These are phyloP conservation scores for Nysson spinosus DNA, from an alignment of 2,888 invertebrate species.

Conservation along the genomic window DNA sequence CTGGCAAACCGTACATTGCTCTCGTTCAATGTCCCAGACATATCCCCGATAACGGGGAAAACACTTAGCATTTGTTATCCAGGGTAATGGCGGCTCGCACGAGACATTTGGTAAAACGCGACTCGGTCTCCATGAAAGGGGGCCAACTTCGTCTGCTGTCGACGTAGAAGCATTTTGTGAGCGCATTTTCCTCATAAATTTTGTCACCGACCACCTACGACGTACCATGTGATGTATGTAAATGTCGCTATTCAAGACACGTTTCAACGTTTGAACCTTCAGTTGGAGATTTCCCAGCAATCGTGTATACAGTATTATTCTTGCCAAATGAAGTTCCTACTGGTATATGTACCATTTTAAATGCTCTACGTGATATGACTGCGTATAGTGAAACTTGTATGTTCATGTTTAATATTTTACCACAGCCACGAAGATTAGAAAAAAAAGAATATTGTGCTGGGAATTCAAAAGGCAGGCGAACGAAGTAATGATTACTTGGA, in stretches of 20 bases:
- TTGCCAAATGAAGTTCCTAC: too few relatives aligned
- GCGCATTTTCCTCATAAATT: slow-evolving; percentile 36
- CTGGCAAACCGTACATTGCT: slow-evolving; percentile 29
- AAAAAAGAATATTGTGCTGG: too few relatives aligned
- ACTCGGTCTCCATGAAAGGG: slow-evolving; percentile 35
- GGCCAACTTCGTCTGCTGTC: slow-evolving; percentile 34
- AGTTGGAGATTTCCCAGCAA: too few relatives aligned
- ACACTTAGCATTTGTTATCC: slow-evolving; percentile 65
- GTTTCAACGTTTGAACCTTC: too few relatives aligned
- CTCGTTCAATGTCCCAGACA: slow-evolving; percentile 52
- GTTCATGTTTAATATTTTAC: too few relatives aligned
- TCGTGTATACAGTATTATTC: too few relatives aligned
- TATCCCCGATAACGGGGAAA: slow-evolving; percentile 56
- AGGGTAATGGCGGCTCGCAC: slow-evolving; percentile 55
- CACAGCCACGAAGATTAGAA: too few relatives aligned
- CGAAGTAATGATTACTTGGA: too few relatives aligned
- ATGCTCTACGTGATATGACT: too few relatives aligned
- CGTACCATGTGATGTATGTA: not conserved
- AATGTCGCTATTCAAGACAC: not conserved
- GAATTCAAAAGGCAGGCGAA: too few relatives aligned
- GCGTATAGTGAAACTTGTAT: too few relatives aligned
- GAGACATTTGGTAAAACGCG: slow-evolving; percentile 58
- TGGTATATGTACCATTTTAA: too few relatives aligned
- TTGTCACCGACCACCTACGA: slow-evolving; percentile 5
- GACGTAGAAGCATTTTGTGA: slow-evolving; percentile 27